A percentile compares a stretch with the other conserved stretches of the same genome.
These are phyloP conservation scores for Caranx ignobilis DNA, from an alignment of 2,113 vertebrate genomes.

Conservation along the genomic window DNA sequence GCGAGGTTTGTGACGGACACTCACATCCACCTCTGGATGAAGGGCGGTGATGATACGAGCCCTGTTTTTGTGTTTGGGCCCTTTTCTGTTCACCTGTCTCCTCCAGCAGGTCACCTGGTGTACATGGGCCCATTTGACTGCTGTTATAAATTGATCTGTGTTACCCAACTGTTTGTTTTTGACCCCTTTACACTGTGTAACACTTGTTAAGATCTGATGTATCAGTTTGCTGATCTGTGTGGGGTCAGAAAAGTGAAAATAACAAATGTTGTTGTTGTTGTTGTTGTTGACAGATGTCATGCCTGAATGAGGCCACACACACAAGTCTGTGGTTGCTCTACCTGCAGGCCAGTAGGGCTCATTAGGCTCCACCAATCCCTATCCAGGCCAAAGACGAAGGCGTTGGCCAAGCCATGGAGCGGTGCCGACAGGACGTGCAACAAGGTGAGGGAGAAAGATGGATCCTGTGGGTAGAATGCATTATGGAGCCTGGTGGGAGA, in stretches of 20 bases:
- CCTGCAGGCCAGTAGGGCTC: conserved; percentile 81
- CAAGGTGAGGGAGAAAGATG: conserved; percentile 83
- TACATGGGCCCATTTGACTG: too few relatives aligned
- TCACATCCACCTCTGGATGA: neutral
- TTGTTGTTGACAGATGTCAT: neutral
- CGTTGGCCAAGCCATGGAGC: conserved; percentile 85
- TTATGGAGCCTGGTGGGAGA: conserved; percentile 81
- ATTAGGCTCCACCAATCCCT: conserved; percentile 83
- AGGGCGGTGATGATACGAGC: neutral
- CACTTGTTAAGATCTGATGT: too few relatives aligned
- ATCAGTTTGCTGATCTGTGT: too few relatives aligned
- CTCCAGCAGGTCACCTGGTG: too few relatives aligned
- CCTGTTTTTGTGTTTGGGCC: too few relatives aligned
- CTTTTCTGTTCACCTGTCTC: too few relatives aligned
- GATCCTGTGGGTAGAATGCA: conserved; percentile 79
- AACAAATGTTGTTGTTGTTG: too few relatives aligned
- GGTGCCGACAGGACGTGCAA: conserved; percentile 84
- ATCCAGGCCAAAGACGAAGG: conserved; percentile 84
- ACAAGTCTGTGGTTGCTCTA: conserved; percentile 48
- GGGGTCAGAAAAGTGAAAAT: too few relatives aligned
- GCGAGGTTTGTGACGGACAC: neutral
- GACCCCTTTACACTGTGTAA: too few relatives aligned
- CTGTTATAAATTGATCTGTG: too few relatives aligned
- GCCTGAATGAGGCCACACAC: neutral
- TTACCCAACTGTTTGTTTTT: neutral